Evolutionary conservation across 2,797 vertebrate genomes (phyloP).

Genomic region (Micromesistius poutassou): DNA sequence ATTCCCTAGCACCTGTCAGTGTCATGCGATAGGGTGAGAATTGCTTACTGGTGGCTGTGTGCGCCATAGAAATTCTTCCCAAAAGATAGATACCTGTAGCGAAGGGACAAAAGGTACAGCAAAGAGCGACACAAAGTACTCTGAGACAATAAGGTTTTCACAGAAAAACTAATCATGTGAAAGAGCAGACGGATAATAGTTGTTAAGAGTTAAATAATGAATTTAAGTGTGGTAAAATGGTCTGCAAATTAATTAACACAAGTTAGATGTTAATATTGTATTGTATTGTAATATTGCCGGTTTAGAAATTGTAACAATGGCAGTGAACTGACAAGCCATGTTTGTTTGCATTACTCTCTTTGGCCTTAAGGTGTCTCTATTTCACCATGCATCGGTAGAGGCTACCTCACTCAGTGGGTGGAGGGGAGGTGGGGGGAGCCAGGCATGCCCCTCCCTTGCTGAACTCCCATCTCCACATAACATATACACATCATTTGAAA

Average conservation of each 20-base stretch:
- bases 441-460: conserved; percentile 52
- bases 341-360: conserved; percentile 40
- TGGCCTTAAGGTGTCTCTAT: conserved; percentile 86
- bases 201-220: not conserved
- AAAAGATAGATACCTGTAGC: conserved; percentile 28
- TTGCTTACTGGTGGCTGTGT: conserved; percentile 38
- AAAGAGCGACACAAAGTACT: conserved; percentile 1
- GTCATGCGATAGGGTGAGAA: conserved; percentile 35
- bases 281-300: too few relatives aligned
- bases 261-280: conserved; percentile 2
- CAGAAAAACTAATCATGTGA: not conserved
- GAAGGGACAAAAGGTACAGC: conserved; percentile 21
- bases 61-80: conserved; percentile 32
- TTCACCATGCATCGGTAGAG: conserved; percentile 71
- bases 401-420: not conserved
- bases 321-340: conserved; percentile 43
- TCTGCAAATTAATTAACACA: not conserved
- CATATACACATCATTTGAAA: conserved; percentile 91
- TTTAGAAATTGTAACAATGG: conserved; percentile 13
- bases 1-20: conserved; percentile 57
- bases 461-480: conserved; percentile 78
- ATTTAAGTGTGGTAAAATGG: not conserved
- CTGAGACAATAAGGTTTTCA: not conserved
- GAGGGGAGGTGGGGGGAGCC: not conserved
- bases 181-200: not conserved